A percentile compares a stretch with the other conserved stretches of the same genome.
These are phyloP conservation scores for Varecia variegata DNA, from an alignment of 2,797 vertebrate genomes.

Conservation along the genomic window DNA sequence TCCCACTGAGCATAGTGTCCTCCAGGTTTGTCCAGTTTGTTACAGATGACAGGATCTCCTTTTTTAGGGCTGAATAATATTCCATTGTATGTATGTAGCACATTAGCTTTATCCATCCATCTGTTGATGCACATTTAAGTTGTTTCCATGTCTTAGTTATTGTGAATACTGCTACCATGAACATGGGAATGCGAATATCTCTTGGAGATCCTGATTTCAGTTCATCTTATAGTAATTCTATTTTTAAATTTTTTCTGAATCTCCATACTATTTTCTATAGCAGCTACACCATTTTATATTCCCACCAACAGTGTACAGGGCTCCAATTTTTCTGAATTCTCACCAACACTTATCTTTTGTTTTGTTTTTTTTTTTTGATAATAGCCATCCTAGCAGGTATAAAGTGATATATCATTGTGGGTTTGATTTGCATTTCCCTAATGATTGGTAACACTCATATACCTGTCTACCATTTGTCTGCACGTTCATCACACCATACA, in stretches of 20 bases:
- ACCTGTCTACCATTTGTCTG: background rate
- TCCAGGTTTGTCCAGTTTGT: background rate
- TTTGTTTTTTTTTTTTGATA: background rate
- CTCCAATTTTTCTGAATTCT: background rate
- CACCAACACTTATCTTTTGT: background rate
- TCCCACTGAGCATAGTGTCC: background rate
- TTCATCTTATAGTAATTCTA: background rate
- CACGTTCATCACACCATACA: too few species aligned
- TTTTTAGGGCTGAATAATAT: background rate
- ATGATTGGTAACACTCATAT: background rate
- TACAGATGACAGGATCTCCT: background rate
- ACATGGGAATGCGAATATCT: too few species aligned
- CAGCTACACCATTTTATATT: background rate
- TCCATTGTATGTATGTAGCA: too few species aligned
- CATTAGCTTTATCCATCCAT: background rate
- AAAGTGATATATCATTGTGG: background rate
- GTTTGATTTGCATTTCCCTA: background rate
- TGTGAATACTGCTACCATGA: background rate
- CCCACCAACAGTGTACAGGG: background rate
- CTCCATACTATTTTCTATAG: background rate
- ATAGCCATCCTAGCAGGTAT: background rate
- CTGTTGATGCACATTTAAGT: background rate
- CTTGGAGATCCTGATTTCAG: background rate
- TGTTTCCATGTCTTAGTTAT: background rate
- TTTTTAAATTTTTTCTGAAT: background rate